A percentile compares a stretch with the other conserved stretches of the same genome.
Conservation (phyloP, 2,113 vertebrate species). For the Cyanoderma ruficeps region DNA sequence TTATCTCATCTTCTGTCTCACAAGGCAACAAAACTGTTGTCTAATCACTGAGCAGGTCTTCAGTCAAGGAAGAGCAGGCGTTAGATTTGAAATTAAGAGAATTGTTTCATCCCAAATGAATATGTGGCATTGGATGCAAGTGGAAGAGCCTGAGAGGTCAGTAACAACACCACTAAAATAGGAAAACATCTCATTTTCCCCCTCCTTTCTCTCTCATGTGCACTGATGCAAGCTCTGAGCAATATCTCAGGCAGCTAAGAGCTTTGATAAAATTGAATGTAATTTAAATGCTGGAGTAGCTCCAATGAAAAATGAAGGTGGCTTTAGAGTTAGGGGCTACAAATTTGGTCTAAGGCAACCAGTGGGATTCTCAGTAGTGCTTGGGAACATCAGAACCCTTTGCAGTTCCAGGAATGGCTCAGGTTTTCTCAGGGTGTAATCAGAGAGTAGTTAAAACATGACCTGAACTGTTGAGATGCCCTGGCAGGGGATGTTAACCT, state of each 20-base stretch:
- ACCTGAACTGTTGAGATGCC: neutral
- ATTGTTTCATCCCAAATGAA: neutral
- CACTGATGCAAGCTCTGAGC: neutral
- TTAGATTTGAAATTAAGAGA: conserved; percentile 19
- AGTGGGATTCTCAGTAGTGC: neutral
- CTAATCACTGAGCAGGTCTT: neutral
- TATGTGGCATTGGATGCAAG: neutral
- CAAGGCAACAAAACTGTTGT: neutral
- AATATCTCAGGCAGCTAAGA: neutral
- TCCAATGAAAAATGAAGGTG: neutral
- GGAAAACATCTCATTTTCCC: neutral
- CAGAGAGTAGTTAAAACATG: neutral
- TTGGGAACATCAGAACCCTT: neutral
- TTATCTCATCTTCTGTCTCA: neutral
- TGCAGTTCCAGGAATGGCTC: neutral
- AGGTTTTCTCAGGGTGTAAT: neutral
- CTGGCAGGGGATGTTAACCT: neutral
- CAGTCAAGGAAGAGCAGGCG: neutral
- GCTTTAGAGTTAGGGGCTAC: neutral
- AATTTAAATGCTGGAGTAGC: neutral
- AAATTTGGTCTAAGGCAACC: neutral
- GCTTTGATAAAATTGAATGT: neutral
- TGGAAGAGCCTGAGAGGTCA: neutral
- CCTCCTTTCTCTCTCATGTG: neutral
- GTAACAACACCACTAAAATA: neutral